Base-by-base conservation (phyloP, 2,888 invertebrate genomes). In the Chromoteleia sp. region DNA sequence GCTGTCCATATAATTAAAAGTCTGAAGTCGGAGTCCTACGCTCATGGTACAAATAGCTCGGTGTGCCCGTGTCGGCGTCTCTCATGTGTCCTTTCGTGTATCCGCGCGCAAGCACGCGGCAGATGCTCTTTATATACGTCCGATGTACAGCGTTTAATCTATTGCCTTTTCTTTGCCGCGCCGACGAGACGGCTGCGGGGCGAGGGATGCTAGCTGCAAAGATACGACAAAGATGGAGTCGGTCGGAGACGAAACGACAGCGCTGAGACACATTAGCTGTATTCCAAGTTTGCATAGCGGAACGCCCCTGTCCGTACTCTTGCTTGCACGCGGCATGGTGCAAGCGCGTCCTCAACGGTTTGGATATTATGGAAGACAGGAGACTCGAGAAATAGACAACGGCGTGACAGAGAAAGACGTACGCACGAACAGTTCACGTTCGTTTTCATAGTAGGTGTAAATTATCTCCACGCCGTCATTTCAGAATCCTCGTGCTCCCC, bases 211-310 rank as follows among this genome's bases (percentile, higher is more conserved):
- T 19, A 12, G 41, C 43, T 39, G 68, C 76, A 63, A 70, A 65
- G 54, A 71, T 68, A 71, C 74, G 82, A 80, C 77, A 76, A 77
- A 67, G 71, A 75, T 67, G 74, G 74, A 74, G 80, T 75, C 71
- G 65, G 74, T 61, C 81, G 78, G 81, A 83, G 84, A 84, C 81
- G 84, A 85, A 84, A 85, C 83, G 86, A 84, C 85, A 83, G 82
- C 82, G 81, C 82, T 82, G 85, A 86, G 86, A 87, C 86, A 86
- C 87, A 86, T 86, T 86, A 83, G 83, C 87, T 86, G 87, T 91
- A 91, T 91, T 91, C 90, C 91, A 87, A 87, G 91, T 87, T 90
- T 91, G 91, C 91, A 91, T 88, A 89, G 91, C 91, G 91, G 88
- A 91, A 91, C 91, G 90, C 91, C 91, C 91, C 90, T 90, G 87